These are phyloP conservation scores for Ferrisia virgata DNA, from an alignment of 2,888 invertebrate genomes.

Conservation along the genomic window DNA sequence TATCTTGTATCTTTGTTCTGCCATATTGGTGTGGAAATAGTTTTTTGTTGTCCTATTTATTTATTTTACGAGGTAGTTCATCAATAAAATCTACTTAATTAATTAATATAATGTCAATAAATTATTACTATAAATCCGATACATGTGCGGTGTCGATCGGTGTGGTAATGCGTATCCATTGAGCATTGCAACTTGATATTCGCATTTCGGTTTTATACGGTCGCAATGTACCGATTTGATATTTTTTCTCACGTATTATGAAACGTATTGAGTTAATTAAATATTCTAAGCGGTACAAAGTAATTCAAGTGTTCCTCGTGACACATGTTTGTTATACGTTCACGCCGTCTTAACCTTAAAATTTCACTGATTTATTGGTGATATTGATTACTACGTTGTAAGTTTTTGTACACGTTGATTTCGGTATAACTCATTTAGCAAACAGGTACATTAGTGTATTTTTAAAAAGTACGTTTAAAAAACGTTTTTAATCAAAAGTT, in stretches of 20 bases:
- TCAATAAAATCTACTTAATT: background rate
- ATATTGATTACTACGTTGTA: slow-evolving; percentile 16
- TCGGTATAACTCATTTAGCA: background rate
- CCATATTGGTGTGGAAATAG: slow-evolving; percentile 39
- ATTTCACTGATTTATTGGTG: slow-evolving; percentile 10
- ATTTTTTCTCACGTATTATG: background rate
- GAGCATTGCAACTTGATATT: background rate
- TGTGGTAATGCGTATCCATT: background rate
- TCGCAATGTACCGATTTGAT: background rate
- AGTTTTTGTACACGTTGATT: slow-evolving; percentile 10
- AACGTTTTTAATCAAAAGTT: background rate
- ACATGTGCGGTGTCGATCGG: slow-evolving; percentile 10
- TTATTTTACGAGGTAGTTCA: slow-evolving; percentile 34
- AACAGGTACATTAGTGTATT: background rate
- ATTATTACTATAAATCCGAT: background rate
- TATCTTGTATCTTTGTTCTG: slow-evolving; percentile 37
- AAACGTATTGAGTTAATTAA: background rate
- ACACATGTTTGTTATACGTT: background rate
- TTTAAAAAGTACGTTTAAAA: background rate
- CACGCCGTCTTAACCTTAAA: slow-evolving; percentile 7
- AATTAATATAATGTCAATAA: background rate
- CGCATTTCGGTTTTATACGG: background rate
- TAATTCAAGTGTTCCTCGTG: background rate
- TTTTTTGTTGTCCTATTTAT: slow-evolving; percentile 39
- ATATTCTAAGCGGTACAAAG: background rate